phyloP scores from a whole-genome alignment of 2,888 invertebrate species.

The Leucozona laternaria region DNA sequence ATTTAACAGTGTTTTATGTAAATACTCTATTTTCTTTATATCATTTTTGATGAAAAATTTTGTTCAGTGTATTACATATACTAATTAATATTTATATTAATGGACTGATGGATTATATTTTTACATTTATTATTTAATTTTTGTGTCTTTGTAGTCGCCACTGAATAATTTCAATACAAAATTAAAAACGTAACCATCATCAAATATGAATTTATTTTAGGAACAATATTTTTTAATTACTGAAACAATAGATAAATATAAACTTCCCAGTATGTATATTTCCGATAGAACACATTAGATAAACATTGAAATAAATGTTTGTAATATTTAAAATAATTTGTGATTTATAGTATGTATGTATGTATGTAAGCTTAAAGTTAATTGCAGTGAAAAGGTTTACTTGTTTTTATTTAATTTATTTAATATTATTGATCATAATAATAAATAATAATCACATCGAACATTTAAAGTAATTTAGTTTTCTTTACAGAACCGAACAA shows the following conservation, averaged over 20 bases:
- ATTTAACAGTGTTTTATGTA: slow-evolving; percentile 47
- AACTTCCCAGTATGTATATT: background rate
- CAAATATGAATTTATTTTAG: slow-evolving; percentile 40
- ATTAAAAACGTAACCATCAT: slow-evolving; percentile 22
- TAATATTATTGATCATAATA: background rate
- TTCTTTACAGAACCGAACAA: background rate
- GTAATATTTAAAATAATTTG: no score
- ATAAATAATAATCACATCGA: slow-evolving; percentile 25
- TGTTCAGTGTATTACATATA: slow-evolving; percentile 16
- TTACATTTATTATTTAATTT: slow-evolving; percentile 25
- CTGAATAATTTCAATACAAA: slow-evolving; percentile 10
- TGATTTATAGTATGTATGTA: no score
- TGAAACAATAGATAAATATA: slow-evolving; percentile 13
- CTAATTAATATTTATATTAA: slow-evolving; percentile 50
- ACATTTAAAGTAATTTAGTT: slow-evolving; percentile 1
- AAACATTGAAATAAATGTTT: no score
- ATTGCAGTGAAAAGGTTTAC: slow-evolving; percentile 26
- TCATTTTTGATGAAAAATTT: slow-evolving; percentile 57
- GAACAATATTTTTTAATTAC: slow-evolving; percentile 52
- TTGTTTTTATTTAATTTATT: background rate
- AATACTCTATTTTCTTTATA: slow-evolving; percentile 54
- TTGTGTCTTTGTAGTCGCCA: slow-evolving; percentile 42
- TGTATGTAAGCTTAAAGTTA: slow-evolving; percentile 29
- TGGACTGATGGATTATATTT: slow-evolving; percentile 64
- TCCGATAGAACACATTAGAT: no score